A percentile compares a stretch with the other conserved stretches of the same genome.
Conservation (phyloP, 2,888 invertebrate genomes). For the Sepiola atlantica region DNA sequence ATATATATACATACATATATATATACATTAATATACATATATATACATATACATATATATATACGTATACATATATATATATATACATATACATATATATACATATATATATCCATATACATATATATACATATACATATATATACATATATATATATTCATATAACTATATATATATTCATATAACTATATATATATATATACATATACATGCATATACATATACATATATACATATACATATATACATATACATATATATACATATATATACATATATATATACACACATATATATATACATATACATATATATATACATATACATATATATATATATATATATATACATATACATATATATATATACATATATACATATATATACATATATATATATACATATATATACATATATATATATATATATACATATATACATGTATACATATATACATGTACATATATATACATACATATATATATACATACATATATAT, state of each 20-base stretch:
- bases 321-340: not conserved
- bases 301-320: not conserved
- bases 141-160: not conserved
- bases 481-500: not conserved
- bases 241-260: not conserved
- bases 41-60: no score
- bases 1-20: no score
- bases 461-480: not conserved
- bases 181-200: no score
- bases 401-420: constrained; percentile 3
- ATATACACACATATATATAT: not conserved
- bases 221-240: not conserved
- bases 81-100: not conserved
- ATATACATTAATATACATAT: no score
- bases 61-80: no score
- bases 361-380: not conserved
- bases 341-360: not conserved
- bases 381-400: not conserved
- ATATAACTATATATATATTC: no score
- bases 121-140: not conserved
- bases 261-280: not conserved
- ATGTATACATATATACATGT: not conserved
- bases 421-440: not conserved
- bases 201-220: not conserved
- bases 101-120: not conserved